These are phyloP conservation scores for Melanostigma gelatinosum DNA, from an alignment of 2,113 vertebrate genomes.

Conservation along the genomic window DNA sequence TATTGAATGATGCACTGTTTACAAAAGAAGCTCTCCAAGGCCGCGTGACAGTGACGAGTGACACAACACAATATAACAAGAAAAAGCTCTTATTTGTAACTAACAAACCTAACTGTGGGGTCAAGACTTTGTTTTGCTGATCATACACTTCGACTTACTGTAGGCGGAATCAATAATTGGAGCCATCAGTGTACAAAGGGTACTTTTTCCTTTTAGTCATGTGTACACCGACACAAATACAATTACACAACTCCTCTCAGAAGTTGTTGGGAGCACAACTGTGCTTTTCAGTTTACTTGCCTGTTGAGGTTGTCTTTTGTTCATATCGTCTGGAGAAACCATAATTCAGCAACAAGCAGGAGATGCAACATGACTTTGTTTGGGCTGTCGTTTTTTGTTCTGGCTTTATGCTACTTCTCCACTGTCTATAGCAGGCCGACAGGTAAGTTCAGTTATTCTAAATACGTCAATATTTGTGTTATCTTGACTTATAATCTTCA, in stretches of 20 bases:
- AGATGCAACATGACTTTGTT: constrained; percentile 57
- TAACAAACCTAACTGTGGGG: background rate
- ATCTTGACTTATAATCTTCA: background rate
- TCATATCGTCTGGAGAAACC: background rate
- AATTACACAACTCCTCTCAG: constrained; percentile 12
- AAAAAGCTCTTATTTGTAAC: background rate
- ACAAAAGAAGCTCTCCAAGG: background rate
- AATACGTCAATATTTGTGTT: constrained; percentile 17
- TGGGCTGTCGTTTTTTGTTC: constrained; percentile 30
- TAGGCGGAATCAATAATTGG: constrained; percentile 70
- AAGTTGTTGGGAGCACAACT: background rate
- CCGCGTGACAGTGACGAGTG: background rate
- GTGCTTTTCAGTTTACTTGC: background rate
- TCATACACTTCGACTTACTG: constrained; percentile 34
- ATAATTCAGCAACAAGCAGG: background rate
- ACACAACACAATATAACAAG: background rate
- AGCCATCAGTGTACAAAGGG: constrained; percentile 54
- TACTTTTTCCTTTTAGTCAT: constrained; percentile 30
- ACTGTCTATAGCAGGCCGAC: constrained; percentile 41
- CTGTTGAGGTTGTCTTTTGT: background rate
- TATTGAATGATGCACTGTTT: background rate
- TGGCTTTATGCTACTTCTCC: constrained; percentile 35
- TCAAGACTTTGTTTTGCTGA: constrained; percentile 31
- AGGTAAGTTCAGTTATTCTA: constrained; percentile 57
- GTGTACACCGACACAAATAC: constrained; percentile 38